These are phyloP conservation scores for Ceyx melanurus DNA, from an alignment of 2,113 vertebrate genomes.

Conservation along the genomic window DNA sequence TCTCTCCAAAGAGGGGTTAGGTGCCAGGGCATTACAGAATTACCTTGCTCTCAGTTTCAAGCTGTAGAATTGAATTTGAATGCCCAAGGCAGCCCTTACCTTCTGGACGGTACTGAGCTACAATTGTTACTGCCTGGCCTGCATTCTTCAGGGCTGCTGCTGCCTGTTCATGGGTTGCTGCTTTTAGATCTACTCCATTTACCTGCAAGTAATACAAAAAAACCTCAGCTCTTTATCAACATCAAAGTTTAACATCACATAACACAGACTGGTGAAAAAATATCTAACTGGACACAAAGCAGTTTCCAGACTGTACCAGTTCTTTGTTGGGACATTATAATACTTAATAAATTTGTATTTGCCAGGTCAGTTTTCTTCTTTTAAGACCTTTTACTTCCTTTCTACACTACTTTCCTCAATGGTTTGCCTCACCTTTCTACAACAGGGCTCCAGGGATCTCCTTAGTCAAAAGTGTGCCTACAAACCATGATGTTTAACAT, in stretches of 20 bases:
- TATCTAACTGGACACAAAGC: background rate
- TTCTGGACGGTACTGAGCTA: slow-evolving; percentile 95
- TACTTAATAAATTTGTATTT: background rate
- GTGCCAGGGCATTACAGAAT: background rate
- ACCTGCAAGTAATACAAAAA: slow-evolving; percentile 78
- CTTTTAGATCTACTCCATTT: slow-evolving; percentile 91
- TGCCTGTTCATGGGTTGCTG: slow-evolving; percentile 94
- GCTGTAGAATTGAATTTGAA: background rate
- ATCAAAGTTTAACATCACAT: background rate
- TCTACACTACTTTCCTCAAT: background rate
- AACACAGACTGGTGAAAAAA: background rate
- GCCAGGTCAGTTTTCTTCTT: background rate
- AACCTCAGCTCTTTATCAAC: background rate
- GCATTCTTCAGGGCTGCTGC: slow-evolving; percentile 94
- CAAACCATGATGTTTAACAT: background rate
- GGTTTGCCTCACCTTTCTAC: background rate
- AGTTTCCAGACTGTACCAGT: background rate
- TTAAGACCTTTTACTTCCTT: background rate
- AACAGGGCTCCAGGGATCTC: background rate
- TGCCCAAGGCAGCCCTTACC: slow-evolving; percentile 73
- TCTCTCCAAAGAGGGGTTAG: background rate
- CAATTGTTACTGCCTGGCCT: slow-evolving; percentile 93
- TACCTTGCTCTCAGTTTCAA: background rate
- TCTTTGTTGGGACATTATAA: background rate
- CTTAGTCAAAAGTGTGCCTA: background rate